Percentiles rank a stretch among this genome's conserved stretches.
phyloP scores from a whole-genome alignment of 1,140 invertebrate genomes.

The Geopemphigus sp. region DNA sequence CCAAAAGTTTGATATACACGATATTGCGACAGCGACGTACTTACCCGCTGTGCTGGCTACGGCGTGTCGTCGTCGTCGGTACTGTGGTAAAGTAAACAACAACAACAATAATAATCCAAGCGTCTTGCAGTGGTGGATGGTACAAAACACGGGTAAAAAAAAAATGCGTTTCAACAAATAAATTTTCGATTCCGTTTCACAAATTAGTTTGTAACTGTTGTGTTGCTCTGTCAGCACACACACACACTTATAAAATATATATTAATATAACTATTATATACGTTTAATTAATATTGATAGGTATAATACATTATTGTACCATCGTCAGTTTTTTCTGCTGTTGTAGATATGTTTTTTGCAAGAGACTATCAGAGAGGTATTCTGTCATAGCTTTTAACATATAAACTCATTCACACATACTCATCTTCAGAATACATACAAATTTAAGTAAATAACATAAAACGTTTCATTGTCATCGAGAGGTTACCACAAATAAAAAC shows the following conservation, averaged over 20 bases:
- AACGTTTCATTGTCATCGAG: background rate
- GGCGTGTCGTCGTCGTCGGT: background rate
- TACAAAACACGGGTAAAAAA: background rate
- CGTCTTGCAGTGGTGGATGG: too few relatives aligned
- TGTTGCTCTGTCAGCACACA: slow-evolving; percentile 1
- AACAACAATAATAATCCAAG: too few relatives aligned
- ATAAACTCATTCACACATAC: too few relatives aligned
- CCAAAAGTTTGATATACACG: too few relatives aligned
- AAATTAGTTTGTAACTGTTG: background rate
- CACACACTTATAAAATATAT: background rate
- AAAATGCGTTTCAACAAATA: background rate
- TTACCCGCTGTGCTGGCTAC: too few relatives aligned
- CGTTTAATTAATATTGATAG: too few relatives aligned
- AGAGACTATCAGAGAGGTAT: background rate
- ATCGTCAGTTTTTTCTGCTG: background rate
- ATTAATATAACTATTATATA: too few relatives aligned
- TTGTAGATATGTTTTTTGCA: background rate
- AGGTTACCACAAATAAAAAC: background rate
- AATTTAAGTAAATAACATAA: background rate
- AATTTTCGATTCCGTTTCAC: background rate
- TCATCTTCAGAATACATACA: too few relatives aligned
- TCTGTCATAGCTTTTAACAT: background rate
- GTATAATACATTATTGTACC: background rate
- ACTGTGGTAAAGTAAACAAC: too few relatives aligned
- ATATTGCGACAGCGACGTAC: too few relatives aligned